Conservation (phyloP, 2,888 invertebrate species). For the Standfussiana lucernea region DNA sequence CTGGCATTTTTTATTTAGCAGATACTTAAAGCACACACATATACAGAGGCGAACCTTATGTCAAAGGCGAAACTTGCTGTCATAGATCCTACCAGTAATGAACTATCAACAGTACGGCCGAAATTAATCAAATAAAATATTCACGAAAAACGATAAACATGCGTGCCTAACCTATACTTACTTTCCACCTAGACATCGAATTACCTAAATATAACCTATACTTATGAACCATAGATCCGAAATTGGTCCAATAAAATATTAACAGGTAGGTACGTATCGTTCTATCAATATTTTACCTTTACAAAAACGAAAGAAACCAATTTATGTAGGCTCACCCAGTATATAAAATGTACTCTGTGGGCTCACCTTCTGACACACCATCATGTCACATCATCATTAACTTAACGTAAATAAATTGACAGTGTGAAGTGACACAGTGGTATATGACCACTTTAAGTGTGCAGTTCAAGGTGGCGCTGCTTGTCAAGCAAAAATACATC, state of each 20-base stretch:
- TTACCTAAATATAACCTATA: background rate
- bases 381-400: background rate
- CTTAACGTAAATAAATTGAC: background rate
- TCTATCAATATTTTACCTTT: background rate
- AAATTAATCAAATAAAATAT: conserved; percentile 28
- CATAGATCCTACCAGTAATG: background rate
- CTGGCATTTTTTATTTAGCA: background rate
- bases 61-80: background rate
- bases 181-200: background rate
- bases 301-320: conserved; percentile 5
- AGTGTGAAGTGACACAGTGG: background rate
- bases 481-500: too few relatives aligned
- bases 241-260: conserved; percentile 19
- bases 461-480: too few relatives aligned
- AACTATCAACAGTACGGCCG: background rate
- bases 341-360: too few relatives aligned
- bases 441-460: too few relatives aligned
- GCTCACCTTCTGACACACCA: conserved; percentile 1
- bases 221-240: conserved; percentile 9
- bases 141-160: background rate
- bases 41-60: background rate
- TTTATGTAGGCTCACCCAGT: background rate
- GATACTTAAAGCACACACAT: background rate
- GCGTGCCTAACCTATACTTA: background rate
- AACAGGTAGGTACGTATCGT: background rate